Percentiles rank a stretch among this genome's conserved stretches.
Evolutionary conservation across 2,113 vertebrate genomes (phyloP).

Genomic region (Thomomys bottae): DNA sequence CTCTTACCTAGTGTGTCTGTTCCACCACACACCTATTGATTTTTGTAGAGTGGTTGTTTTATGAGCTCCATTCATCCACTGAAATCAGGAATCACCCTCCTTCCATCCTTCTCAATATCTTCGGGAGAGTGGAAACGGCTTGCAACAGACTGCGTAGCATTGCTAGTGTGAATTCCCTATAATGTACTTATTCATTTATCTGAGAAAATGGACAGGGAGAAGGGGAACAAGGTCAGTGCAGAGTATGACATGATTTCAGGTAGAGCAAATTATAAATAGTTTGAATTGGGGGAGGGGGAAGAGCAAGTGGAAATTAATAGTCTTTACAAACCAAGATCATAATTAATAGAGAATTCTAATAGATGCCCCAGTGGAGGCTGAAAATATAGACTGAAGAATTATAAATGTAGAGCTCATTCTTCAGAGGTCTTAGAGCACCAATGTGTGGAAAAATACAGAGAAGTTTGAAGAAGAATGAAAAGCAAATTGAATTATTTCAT

Average conservation of each 20-base stretch:
- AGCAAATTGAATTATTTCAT: constrained; percentile 64
- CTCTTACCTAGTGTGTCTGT: background rate
- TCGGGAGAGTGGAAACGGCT: background rate
- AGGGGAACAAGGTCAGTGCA: background rate
- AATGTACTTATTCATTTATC: background rate
- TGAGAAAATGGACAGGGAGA: background rate
- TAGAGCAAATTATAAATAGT: background rate
- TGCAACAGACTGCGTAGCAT: no score
- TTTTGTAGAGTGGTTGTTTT: background rate
- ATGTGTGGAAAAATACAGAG: background rate
- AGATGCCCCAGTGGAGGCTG: background rate
- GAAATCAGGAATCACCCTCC: background rate
- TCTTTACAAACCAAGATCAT: background rate
- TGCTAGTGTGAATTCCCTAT: accelerated
- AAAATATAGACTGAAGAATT: background rate
- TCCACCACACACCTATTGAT: background rate
- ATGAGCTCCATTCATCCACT: background rate
- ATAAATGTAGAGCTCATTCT: background rate
- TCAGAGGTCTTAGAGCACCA: background rate
- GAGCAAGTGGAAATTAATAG: constrained; percentile 5
- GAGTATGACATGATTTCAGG: background rate
- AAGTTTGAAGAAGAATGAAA: constrained; percentile 50
- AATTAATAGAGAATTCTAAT: constrained; percentile 32
- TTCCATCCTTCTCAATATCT: background rate
- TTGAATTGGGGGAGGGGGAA: constrained; percentile 27